Conservation (phyloP, 2,888 invertebrate genomes). For the Pseudanteris insignis region DNA sequence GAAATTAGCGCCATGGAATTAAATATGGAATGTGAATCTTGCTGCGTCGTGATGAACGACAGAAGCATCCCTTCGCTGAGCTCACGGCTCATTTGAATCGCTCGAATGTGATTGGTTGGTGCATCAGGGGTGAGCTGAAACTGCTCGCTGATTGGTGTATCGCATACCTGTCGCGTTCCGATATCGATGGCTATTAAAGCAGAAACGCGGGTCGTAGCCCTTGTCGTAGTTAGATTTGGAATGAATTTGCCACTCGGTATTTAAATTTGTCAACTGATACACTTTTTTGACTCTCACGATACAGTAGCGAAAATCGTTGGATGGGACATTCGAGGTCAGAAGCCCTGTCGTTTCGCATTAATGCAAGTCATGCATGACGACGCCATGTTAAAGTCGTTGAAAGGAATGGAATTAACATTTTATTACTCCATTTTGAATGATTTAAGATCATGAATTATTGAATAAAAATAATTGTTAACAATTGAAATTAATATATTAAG, state of each 20-base stretch:
- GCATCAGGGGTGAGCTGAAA: constrained; percentile 17
- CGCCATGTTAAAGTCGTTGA: constrained; percentile 33
- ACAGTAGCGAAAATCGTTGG: constrained; percentile 38
- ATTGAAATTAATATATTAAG: no score
- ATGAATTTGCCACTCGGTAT: no score
- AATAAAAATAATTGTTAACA: no score
- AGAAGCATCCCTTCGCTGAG: constrained; percentile 21
- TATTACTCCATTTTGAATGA: no score
- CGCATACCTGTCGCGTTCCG: constrained; percentile 2
- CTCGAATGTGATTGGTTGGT: constrained; percentile 32
- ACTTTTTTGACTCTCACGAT: not conserved
- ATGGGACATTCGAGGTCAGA: constrained; percentile 37
- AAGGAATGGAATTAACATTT: no score
- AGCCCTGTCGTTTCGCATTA: constrained; percentile 37
- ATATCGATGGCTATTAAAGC: constrained; percentile 1
- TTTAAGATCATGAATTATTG: no score
- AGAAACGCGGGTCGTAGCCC: constrained; percentile 5
- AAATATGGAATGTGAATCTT: constrained; percentile 21
- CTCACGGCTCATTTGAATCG: constrained; percentile 18
- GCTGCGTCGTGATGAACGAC: constrained; percentile 6
- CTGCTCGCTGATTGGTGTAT: constrained; percentile 28
- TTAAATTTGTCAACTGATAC: not conserved
- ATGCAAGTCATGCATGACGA: constrained; percentile 44
- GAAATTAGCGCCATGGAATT: constrained; percentile 2
- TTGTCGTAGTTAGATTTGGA: not conserved